Evolutionary conservation across 2,888 invertebrate genomes (phyloP).

Genomic region (Glaucopsyche alexis): DNA sequence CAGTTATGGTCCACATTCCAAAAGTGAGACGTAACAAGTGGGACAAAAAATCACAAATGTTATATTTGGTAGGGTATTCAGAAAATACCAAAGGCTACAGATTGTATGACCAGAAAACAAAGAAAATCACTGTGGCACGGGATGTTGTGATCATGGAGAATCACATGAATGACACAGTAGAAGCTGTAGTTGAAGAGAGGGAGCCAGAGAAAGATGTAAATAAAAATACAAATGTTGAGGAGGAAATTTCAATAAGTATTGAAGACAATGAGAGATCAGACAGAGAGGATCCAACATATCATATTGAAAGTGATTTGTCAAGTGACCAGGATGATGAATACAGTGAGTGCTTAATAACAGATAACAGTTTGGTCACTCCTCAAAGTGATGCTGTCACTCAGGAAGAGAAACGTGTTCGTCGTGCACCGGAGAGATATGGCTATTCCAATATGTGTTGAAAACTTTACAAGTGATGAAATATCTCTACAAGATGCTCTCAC

Average conservation of each 20-base stretch:
- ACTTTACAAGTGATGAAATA: too few relatives aligned
- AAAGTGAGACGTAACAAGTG: too few relatives aligned
- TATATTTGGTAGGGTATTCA: too few relatives aligned
- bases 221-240: background rate
- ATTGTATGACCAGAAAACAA: constrained; percentile 23
- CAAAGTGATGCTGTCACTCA: constrained; percentile 10
- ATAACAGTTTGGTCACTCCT: background rate
- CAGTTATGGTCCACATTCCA: too few relatives aligned
- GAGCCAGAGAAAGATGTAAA: constrained; percentile 17
- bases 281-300: constrained; percentile 1
- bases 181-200: constrained; percentile 26
- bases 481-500: too few relatives aligned
- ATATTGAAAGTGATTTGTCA: constrained; percentile 21
- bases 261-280: background rate
- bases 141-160: constrained; percentile 23
- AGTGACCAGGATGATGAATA: constrained; percentile 27
- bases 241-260: background rate
- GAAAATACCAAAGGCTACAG: constrained; percentile 25
- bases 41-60: too few relatives aligned
- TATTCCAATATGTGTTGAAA: too few relatives aligned
- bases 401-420: constrained; percentile 8
- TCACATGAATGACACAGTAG: constrained; percentile 24
- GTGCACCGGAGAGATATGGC: too few relatives aligned
- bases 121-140: constrained; percentile 22
- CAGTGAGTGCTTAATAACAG: constrained; percentile 24